phyloP scores from a whole-genome alignment of 2,888 invertebrate genomes.

The Monopis laevigella region DNA sequence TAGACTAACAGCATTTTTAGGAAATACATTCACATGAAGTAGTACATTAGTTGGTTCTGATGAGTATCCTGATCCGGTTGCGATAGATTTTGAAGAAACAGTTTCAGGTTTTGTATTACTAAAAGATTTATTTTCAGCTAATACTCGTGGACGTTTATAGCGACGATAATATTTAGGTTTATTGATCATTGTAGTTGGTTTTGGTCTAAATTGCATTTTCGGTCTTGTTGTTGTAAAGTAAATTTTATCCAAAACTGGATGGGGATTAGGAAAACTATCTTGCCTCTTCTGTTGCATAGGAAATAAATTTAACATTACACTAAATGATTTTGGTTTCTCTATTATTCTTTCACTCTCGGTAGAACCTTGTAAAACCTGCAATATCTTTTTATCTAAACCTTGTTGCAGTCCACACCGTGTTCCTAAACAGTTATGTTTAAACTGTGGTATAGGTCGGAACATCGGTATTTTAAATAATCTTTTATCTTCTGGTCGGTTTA shows the following conservation, averaged over 20 bases:
- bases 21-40: constrained; percentile 72
- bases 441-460: constrained; percentile 33
- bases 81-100: background rate
- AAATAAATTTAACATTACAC: constrained; percentile 72
- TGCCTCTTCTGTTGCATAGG: constrained; percentile 55
- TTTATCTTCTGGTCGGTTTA: constrained; percentile 13
- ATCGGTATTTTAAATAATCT: constrained; percentile 27
- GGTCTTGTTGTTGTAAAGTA: constrained; percentile 47
- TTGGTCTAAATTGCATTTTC: constrained; percentile 42
- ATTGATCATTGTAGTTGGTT: constrained; percentile 21
- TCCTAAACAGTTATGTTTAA: constrained; percentile 30
- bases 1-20: constrained; percentile 36
- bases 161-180: background rate
- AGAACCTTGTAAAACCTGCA: constrained; percentile 10
- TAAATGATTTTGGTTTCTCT: constrained; percentile 62
- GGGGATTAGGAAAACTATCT: constrained; percentile 19
- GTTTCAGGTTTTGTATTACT: too few species aligned
- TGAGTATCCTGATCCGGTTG: constrained; percentile 13
- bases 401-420: constrained; percentile 24
- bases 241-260: constrained; percentile 29
- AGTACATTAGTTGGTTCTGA: constrained; percentile 61
- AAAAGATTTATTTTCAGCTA: constrained; percentile 12
- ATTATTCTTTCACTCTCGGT: constrained; percentile 1
- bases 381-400: constrained; percentile 14
- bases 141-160: constrained; percentile 28